Evolutionary conservation across 2,888 invertebrate genomes (phyloP).

Genomic region (Epirrita christyi): DNA sequence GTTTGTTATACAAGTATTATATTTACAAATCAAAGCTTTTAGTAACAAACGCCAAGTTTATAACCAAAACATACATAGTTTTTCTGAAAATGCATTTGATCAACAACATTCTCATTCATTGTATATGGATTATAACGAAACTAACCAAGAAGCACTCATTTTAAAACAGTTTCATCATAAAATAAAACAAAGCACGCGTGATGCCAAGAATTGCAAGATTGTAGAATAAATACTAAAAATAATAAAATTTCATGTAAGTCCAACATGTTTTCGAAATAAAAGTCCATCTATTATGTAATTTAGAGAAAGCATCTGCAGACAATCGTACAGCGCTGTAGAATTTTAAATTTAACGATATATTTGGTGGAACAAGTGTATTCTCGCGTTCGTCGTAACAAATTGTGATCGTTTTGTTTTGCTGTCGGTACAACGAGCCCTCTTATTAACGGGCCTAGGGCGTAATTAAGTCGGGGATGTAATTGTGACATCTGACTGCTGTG

Average conservation of each 20-base stretch:
- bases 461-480: constrained; percentile 60
- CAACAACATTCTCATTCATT: too few relatives aligned
- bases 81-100: too few relatives aligned
- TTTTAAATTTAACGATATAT: constrained; percentile 38
- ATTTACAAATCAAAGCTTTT: too few relatives aligned
- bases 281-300: constrained; percentile 43
- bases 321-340: constrained; percentile 33
- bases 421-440: constrained; percentile 47
- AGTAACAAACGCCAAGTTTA: too few relatives aligned
- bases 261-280: constrained; percentile 40
- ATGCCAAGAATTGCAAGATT: constrained; percentile 28
- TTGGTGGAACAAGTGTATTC: constrained; percentile 29
- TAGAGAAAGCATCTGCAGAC: constrained; percentile 44
- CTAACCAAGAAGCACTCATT: not conserved
- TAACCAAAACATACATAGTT: not conserved
- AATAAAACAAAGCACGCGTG: constrained; percentile 30
- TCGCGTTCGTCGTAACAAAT: constrained; percentile 17
- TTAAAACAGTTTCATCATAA: constrained; percentile 9
- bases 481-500: constrained; percentile 45
- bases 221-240: constrained; percentile 32
- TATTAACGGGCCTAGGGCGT: constrained; percentile 49
- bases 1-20: too few relatives aligned
- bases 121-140: too few relatives aligned
- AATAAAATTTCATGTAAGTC: constrained; percentile 35
- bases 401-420: constrained; percentile 39